Evolutionary conservation across 2,113 vertebrate species (phyloP), one percentile per base, ranked within the genome.

Genomic region (Furnarius figulus): DNA sequence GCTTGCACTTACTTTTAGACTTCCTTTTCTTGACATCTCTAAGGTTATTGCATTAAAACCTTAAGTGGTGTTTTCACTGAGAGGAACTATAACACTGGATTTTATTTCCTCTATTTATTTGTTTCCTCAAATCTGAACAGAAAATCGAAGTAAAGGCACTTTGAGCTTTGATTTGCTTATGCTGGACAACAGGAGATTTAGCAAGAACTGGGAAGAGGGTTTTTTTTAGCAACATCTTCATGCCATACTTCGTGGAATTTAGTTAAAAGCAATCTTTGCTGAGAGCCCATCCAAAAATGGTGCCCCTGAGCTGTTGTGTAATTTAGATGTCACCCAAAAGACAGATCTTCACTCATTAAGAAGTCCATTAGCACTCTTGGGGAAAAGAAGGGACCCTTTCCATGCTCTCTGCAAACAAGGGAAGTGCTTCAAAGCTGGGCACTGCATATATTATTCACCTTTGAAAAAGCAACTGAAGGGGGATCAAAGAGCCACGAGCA

Each of bases 401-500:
- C 58, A 9, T 50, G 53, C 61, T 61, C 28, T 87, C 76, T 39
- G 62, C 46, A 92, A 95, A 88, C 31, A 46, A 76, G 40, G 37
- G 20, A 78, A 90, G 27, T 56, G 35, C 25, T 96, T 93, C 56
- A 90, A 84, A 93, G 72, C 68, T 47, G 79, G 65, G 25, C 47
- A 27, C 52, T 8, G 20, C 72, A 71, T 91, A 28, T 12, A 70
- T 87, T 8, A 90, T 55, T 73, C 67, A 77, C 56, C 87, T 92
- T 59, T 78, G 83, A 44, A 78, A 86, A 17, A 52, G 37, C 46
- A 68, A 5, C 72, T 74, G 79, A 23, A 5, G 1, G 9, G 9
- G 58, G 73, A 93, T 94, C 76, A 94, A 94, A 95, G 73, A 92
- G 44, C 5, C 61, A 79, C 73, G 37, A 87, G 40, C 33, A 88